phyloP scores from a whole-genome alignment of 2,113 vertebrate species.

The Mobula hypostoma region DNA sequence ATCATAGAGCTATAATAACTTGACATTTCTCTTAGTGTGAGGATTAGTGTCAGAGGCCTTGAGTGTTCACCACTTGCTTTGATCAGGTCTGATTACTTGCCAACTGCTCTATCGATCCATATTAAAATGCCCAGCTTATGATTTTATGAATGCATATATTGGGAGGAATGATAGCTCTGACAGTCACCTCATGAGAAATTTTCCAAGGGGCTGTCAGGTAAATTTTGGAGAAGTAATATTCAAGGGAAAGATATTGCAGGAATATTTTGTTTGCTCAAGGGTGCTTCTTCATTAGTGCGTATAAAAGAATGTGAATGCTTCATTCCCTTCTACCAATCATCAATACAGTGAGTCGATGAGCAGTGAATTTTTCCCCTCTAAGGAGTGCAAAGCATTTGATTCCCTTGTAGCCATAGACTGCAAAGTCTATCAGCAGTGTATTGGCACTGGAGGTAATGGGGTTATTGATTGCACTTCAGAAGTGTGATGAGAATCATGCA shows the following conservation, averaged over 20 bases:
- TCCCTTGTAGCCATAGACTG: conserved; percentile 30
- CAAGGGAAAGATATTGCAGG: background rate
- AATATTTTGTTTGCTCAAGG: background rate
- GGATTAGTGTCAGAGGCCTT: no score
- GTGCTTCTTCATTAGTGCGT: no score
- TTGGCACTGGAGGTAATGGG: conserved; percentile 16
- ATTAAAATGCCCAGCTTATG: no score
- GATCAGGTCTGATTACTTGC: no score
- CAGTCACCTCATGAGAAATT: background rate
- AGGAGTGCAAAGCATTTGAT: conserved; percentile 33
- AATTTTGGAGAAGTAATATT: background rate
- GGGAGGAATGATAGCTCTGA: background rate
- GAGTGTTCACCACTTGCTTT: no score
- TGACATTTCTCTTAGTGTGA: no score
- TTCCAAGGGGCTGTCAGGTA: background rate
- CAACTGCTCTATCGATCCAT: no score
- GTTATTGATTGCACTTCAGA: conserved; percentile 32
- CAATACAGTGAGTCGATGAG: background rate
- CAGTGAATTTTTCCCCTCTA: conserved; percentile 3
- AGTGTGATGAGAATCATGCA: background rate
- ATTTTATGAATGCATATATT: background rate
- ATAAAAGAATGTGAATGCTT: background rate
- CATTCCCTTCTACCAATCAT: background rate
- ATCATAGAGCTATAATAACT: no score
- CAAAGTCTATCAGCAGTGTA: conserved; percentile 26